These are phyloP conservation scores for Trinectes maculatus DNA, from an alignment of 2,113 vertebrate genomes.

Conservation along the genomic window DNA sequence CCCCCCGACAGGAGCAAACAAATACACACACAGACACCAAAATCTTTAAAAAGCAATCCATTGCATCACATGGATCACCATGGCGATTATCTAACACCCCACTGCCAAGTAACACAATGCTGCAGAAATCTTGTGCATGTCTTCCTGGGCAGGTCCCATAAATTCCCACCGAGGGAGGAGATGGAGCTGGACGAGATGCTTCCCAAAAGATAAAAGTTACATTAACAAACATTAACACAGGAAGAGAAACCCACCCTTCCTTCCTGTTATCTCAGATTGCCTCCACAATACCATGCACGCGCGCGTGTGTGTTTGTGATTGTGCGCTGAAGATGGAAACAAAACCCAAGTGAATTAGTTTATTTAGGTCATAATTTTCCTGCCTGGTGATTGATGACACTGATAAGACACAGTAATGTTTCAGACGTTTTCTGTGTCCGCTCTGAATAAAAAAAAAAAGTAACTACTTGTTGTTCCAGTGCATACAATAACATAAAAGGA, in stretches of 20 bases:
- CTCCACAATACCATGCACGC: slow-evolving; percentile 11
- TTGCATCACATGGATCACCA: slow-evolving; percentile 44
- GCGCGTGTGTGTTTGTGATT: neutral
- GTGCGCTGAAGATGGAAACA: slow-evolving; percentile 12
- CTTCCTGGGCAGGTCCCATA: slow-evolving; percentile 65
- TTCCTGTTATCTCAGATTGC: slow-evolving; percentile 74
- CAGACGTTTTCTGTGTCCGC: neutral
- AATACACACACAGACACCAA: slow-evolving; percentile 27
- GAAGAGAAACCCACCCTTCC: slow-evolving; percentile 73
- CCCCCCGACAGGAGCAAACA: slow-evolving; percentile 9
- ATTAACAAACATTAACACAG: slow-evolving; percentile 71
- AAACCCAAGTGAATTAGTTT: slow-evolving; percentile 19
- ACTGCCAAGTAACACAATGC: slow-evolving; percentile 36
- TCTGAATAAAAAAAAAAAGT: slow-evolving; percentile 9
- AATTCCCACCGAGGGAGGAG: slow-evolving; percentile 74
- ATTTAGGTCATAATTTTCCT: slow-evolving; percentile 30
- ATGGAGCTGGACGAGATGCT: slow-evolving; percentile 55
- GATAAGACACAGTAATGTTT: neutral
- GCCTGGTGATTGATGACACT: slow-evolving; percentile 35
- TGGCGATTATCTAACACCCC: slow-evolving; percentile 62
- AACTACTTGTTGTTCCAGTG: too few relatives aligned
- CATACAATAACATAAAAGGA: neutral
- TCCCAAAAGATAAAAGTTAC: slow-evolving; percentile 77
- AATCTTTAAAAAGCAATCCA: slow-evolving; percentile 48
- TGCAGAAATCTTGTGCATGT: slow-evolving; percentile 32